Evolutionary conservation across 2,797 vertebrate species (phyloP).

Genomic region (Monodelphis domestica): DNA sequence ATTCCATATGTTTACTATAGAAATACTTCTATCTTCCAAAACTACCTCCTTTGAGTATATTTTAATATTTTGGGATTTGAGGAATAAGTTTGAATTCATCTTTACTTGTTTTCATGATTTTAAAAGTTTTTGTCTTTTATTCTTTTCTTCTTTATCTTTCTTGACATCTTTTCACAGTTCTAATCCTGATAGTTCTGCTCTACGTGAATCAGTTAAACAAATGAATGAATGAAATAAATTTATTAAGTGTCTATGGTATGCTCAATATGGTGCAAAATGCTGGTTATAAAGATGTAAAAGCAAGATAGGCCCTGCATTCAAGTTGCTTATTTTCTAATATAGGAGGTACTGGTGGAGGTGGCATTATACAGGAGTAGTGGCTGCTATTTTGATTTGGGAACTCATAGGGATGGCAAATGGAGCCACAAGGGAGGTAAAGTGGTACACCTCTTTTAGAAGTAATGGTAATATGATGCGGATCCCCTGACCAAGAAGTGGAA

Average conservation of each 20-base stretch:
- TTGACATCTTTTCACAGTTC: not conserved
- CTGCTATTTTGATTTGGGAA: too few relatives aligned
- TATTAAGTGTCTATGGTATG: not conserved
- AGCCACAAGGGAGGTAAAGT: not conserved
- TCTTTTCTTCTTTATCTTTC: not conserved
- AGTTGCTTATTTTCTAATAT: not conserved
- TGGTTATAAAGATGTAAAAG: not conserved
- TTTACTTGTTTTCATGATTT: conserved; percentile 52
- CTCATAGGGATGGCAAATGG: not conserved
- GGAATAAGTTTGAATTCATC: conserved; percentile 66
- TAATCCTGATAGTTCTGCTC: not conserved
- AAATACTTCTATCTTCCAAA: conserved; percentile 50
- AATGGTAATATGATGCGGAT: not conserved
- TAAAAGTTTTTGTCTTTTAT: conserved; percentile 30
- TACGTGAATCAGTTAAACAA: not conserved
- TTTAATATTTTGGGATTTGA: conserved; percentile 66
- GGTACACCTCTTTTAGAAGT: not conserved
- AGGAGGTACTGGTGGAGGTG: not conserved
- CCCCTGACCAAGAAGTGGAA: not conserved
- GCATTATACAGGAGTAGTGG: not conserved
- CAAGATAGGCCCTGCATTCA: not conserved
- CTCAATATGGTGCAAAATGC: not conserved
- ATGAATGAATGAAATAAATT: not conserved
- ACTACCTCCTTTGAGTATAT: conserved; percentile 50
- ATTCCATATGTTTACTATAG: conserved; percentile 69